These are phyloP conservation scores for Anser brachyrhynchus DNA, from an alignment of 2,113 vertebrate species.

Conservation along the genomic window DNA sequence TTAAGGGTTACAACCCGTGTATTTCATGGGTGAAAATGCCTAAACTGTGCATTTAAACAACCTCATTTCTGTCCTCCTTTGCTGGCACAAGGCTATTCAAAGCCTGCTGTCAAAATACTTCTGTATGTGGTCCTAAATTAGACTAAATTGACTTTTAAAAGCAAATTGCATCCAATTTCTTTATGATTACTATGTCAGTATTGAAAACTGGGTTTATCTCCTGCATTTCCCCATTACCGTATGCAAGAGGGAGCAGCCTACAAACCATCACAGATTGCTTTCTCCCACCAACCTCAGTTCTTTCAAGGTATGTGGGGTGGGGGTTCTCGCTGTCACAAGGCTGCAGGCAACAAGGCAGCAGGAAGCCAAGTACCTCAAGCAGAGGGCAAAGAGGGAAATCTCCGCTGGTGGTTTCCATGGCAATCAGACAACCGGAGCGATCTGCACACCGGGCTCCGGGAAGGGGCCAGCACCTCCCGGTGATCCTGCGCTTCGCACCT, in stretches of 20 bases:
- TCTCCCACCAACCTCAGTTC: fast-evolving
- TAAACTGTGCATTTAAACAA: neutral
- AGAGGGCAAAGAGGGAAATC: neutral
- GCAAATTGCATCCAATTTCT: neutral
- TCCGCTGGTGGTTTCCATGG: neutral
- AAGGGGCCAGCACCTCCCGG: neutral
- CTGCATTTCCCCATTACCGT: neutral
- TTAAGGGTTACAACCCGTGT: neutral
- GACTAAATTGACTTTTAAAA: neutral
- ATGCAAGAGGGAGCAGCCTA: neutral
- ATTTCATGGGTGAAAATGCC: neutral
- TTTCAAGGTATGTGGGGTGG: neutral
- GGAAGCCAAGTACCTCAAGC: neutral
- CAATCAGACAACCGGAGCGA: neutral
- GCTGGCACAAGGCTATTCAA: neutral
- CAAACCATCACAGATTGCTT: neutral
- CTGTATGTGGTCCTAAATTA: neutral
- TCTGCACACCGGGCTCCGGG: fast-evolving
- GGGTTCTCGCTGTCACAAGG: neutral
- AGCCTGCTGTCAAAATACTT: neutral
- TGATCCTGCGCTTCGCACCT: fast-evolving
- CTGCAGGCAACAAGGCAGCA: neutral
- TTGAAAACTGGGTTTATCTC: neutral
- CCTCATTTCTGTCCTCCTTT: neutral
- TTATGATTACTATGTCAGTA: neutral